Conservation (phyloP, 2,797 vertebrate species). For the Thamnophis elegans region DNA sequence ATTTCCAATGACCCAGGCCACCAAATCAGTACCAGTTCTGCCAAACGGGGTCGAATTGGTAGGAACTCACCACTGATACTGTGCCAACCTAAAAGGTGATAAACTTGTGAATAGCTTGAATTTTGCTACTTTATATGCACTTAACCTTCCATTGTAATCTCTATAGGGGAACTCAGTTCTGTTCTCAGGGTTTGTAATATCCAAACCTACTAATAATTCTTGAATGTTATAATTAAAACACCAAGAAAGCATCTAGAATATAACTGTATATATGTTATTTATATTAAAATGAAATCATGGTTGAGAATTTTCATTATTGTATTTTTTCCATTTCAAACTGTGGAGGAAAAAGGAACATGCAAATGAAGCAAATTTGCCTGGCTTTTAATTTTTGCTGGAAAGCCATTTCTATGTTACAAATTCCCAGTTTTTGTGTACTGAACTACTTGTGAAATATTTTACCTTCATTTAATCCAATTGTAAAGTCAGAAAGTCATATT, state of each 20-base stretch:
- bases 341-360: conserved; percentile 23
- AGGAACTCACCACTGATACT: background rate
- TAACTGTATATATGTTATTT: background rate
- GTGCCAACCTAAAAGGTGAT: background rate
- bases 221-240: background rate
- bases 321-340: conserved; percentile 19
- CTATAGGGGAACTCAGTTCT: background rate
- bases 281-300: background rate
- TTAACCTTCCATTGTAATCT: background rate
- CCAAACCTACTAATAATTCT: background rate
- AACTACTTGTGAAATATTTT: conserved; percentile 34
- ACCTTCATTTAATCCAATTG: conserved; percentile 60
- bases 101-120: background rate
- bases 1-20: too few species aligned
- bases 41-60: too few species aligned
- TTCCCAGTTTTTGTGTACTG: conserved; percentile 40
- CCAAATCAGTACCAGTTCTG: too few species aligned
- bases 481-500: background rate
- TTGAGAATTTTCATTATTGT: too few species aligned
- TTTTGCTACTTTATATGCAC: background rate
- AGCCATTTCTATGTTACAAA: conserved; percentile 29
- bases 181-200: background rate
- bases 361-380: conserved; percentile 11
- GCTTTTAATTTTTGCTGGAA: conserved; percentile 25
- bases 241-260: background rate